Evolutionary conservation across 2,797 vertebrate genomes (phyloP).

Genomic region (Tadarida brasiliensis): DNA sequence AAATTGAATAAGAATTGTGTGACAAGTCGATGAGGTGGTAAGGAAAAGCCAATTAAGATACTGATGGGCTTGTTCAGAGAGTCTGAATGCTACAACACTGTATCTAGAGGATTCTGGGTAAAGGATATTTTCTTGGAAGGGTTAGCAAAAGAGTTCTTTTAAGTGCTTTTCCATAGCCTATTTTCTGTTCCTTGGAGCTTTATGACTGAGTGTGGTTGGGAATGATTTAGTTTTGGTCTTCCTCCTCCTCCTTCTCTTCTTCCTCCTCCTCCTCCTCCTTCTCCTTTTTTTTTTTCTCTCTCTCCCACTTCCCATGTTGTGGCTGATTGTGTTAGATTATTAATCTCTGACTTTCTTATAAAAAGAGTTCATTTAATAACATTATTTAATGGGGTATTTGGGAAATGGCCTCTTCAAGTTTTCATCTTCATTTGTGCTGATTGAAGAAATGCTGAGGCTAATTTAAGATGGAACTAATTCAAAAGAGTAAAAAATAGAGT

Average conservation of each 20-base stretch:
- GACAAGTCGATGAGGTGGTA: background rate
- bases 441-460: background rate
- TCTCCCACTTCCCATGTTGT: too few relatives aligned
- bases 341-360: slow-evolving; percentile 1
- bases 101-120: slow-evolving; percentile 12
- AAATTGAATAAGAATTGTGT: slow-evolving; percentile 21
- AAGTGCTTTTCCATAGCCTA: background rate
- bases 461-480: background rate
- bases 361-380: background rate
- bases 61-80: background rate
- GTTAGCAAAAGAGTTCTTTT: background rate
- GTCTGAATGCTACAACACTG: background rate
- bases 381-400: background rate
- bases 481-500: background rate
- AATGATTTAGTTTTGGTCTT: background rate
- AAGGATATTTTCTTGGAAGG: slow-evolving; percentile 39
- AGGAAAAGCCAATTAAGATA: slow-evolving; percentile 32
- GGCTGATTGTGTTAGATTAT: background rate
- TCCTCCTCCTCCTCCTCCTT: too few relatives aligned
- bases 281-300: too few relatives aligned
- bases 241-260: rapidly evolving
- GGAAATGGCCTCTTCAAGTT: background rate
- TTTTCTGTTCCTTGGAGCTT: slow-evolving; percentile 11
- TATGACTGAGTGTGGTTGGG: background rate
- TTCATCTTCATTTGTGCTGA: background rate